phyloP scores from a whole-genome alignment of 2,113 vertebrate genomes.

The Phylloscopus trochiloides region DNA sequence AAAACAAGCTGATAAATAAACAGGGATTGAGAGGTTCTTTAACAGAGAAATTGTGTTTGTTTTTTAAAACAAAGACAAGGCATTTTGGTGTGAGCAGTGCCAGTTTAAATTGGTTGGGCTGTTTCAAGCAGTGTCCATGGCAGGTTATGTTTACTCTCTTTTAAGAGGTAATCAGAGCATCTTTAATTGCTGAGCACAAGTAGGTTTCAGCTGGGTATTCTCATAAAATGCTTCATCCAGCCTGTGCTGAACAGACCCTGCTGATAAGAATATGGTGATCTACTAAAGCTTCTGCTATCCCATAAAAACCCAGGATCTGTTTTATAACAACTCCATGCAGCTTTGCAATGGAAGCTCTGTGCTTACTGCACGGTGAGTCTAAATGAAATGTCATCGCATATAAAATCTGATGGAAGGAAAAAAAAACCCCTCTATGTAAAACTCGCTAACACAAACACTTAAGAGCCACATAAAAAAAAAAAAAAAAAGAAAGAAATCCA shows the following conservation, averaged over 20 bases:
- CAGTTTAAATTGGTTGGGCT: neutral
- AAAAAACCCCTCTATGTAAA: neutral
- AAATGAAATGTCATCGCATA: neutral
- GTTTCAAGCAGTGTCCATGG: neutral
- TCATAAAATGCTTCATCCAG: neutral
- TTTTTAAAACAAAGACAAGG: neutral
- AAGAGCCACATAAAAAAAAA: neutral
- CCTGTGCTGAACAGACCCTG: neutral
- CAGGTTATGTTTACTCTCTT: conserved; percentile 5
- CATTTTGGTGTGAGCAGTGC: neutral
- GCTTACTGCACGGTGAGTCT: neutral
- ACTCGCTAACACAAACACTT: neutral
- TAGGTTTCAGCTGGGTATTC: neutral
- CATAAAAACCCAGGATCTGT: conserved; percentile 7
- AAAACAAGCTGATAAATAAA: neutral
- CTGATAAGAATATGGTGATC: neutral
- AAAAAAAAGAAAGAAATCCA: neutral
- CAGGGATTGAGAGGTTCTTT: neutral
- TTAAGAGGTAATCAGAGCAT: conserved; percentile 28
- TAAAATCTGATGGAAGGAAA: neutral
- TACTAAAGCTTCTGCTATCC: conserved; percentile 17
- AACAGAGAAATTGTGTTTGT: neutral
- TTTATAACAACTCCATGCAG: neutral
- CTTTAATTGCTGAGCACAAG: conserved; percentile 24
- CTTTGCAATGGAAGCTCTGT: neutral